Evolutionary conservation across 1,140 invertebrate species (phyloP).

Genomic region (Drosophila bifasciata): DNA sequence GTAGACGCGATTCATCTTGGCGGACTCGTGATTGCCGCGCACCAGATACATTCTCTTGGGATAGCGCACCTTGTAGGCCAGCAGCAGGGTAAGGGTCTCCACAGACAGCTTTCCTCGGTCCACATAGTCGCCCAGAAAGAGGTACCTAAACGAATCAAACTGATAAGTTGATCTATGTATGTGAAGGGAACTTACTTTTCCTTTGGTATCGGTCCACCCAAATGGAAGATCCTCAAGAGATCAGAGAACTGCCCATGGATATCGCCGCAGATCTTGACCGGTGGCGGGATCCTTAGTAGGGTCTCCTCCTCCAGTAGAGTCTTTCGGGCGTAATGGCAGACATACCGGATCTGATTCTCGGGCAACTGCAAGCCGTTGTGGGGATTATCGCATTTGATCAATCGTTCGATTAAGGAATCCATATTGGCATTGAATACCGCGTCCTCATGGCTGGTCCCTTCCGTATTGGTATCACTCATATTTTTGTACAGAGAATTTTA

Average conservation of each 20-base stretch:
- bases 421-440: background rate
- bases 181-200: too few relatives aligned
- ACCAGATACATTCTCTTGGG: slow-evolving; percentile 93
- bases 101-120: slow-evolving; percentile 92
- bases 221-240: background rate
- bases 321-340: slow-evolving; percentile 87
- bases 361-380: slow-evolving; percentile 9
- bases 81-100: slow-evolving; percentile 95
- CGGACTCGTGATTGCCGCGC: slow-evolving; percentile 86
- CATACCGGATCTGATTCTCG: slow-evolving; percentile 23
- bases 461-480: too few relatives aligned
- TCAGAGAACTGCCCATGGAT: slow-evolving; percentile 93
- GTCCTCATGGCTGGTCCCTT: too few relatives aligned
- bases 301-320: slow-evolving; percentile 95
- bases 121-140: slow-evolving; percentile 96
- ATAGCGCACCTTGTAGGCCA: slow-evolving; percentile 97
- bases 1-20: slow-evolving; percentile 94
- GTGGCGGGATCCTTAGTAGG: slow-evolving; percentile 94
- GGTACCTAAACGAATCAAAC: slow-evolving; percentile 87
- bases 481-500: too few relatives aligned
- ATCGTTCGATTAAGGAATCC: slow-evolving; percentile 13
- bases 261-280: slow-evolving; percentile 85
- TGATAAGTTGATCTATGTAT: too few relatives aligned
- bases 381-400: slow-evolving; percentile 12
- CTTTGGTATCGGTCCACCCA: too few relatives aligned